These are phyloP conservation scores for Dipodomys stephensi DNA, from an alignment of 2,113 vertebrate species.

Conservation along the genomic window DNA sequence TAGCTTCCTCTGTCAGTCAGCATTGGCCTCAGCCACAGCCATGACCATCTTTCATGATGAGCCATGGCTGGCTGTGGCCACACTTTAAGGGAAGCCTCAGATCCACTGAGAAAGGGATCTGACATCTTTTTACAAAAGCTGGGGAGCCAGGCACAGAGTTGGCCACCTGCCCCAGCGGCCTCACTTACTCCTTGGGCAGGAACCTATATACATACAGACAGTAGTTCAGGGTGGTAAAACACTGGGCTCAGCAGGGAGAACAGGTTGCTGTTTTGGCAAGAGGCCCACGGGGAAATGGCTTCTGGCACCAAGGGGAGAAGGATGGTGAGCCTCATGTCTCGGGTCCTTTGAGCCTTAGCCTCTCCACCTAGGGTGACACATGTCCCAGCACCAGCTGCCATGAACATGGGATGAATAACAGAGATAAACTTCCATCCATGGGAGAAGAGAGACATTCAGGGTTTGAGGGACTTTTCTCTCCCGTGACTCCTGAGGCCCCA, in stretches of 20 bases:
- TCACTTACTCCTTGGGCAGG: no score
- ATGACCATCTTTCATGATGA: accelerated
- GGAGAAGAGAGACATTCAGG: accelerated
- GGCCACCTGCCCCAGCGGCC: accelerated
- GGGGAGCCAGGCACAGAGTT: background rate
- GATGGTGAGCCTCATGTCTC: background rate
- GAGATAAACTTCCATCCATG: background rate
- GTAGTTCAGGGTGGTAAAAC: no score
- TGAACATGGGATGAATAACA: background rate
- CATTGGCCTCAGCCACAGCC: background rate
- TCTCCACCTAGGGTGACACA: background rate
- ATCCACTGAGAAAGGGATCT: background rate
- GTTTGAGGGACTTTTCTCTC: background rate
- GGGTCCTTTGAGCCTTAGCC: background rate
- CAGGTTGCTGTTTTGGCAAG: background rate
- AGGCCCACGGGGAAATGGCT: background rate
- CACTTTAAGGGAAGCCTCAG: background rate
- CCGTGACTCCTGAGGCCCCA: background rate
- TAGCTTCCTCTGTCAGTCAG: background rate
- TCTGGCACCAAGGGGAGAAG: no score
- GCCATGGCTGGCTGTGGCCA: background rate
- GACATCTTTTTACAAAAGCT: background rate
- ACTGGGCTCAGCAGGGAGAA: background rate
- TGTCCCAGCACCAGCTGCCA: background rate
- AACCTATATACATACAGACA: background rate